Conservation (phyloP, 2,797 vertebrate genomes). For the Rhinoraja longicauda region DNA sequence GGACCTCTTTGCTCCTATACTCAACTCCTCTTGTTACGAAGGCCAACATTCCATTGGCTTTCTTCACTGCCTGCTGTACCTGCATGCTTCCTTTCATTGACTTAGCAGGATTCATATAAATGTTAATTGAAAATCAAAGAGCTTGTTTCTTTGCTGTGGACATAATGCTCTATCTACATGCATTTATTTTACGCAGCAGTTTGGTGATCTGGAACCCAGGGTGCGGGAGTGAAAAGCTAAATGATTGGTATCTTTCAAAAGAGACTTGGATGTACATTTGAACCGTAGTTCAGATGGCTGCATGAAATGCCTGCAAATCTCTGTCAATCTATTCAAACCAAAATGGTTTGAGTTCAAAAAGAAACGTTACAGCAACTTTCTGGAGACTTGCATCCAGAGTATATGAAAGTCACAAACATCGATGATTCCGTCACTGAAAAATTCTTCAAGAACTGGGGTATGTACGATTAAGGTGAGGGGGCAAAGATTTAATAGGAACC, state of each 20-base stretch:
- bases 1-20: too few species aligned
- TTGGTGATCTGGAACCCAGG: not conserved
- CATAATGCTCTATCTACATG: not conserved
- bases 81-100: too few species aligned
- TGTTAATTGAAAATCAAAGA: too few species aligned
- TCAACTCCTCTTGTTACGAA: too few species aligned
- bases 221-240: not conserved
- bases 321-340: not conserved
- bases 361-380: not conserved
- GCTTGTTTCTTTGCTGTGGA: too few species aligned
- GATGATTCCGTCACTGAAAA: not conserved
- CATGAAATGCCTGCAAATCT: not conserved
- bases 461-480: too few species aligned
- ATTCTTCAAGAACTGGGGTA: not conserved
- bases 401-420: not conserved
- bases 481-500: too few species aligned
- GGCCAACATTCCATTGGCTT: too few species aligned
- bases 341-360: not conserved
- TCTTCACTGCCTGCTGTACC: too few species aligned
- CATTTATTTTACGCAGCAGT: not conserved
- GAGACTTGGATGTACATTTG: not conserved
- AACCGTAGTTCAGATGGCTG: not conserved
- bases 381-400: not conserved
- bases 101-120: too few species aligned
- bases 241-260: not conserved